Evolutionary conservation across 2,888 invertebrate species (phyloP).

Genomic region (Drosophila sordidapex): DNA sequence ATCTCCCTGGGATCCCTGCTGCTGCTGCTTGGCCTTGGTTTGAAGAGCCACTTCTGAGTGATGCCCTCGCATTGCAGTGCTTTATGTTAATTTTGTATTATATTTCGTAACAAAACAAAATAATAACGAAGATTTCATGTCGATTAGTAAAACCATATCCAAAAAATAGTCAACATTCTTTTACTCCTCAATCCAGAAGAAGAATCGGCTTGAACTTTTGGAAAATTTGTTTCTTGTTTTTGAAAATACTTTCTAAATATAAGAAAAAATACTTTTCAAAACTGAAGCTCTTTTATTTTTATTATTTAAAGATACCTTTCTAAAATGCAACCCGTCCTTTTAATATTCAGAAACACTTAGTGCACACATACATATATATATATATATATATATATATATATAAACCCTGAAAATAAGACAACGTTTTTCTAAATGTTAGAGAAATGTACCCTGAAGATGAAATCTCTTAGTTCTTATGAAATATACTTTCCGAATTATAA

Average conservation of each 20-base stretch:
- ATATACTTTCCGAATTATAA: not conserved
- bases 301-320: not conserved
- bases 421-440: not conserved
- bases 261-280: no score
- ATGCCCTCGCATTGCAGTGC: not conserved
- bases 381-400: no score
- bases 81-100: constrained; percentile 40
- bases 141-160: constrained; percentile 1
- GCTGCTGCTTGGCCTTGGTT: constrained; percentile 48
- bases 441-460: not conserved
- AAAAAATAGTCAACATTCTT: not conserved
- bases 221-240: not conserved
- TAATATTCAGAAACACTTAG: not conserved
- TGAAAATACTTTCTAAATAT: not conserved
- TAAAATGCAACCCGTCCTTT: not conserved
- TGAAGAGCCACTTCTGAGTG: constrained; percentile 46
- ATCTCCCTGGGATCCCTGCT: constrained; percentile 61
- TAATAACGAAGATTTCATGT: constrained; percentile 8
- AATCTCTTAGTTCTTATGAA: not conserved
- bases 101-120: constrained; percentile 34
- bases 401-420: not conserved
- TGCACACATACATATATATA: no score
- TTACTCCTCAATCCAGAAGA: not conserved
- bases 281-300: not conserved
- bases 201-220: not conserved